A percentile compares a stretch with the other conserved stretches of the same genome.
These are phyloP conservation scores for Ptychobarbus kaznakovi DNA, from an alignment of 2,797 vertebrate species.

Conservation along the genomic window DNA sequence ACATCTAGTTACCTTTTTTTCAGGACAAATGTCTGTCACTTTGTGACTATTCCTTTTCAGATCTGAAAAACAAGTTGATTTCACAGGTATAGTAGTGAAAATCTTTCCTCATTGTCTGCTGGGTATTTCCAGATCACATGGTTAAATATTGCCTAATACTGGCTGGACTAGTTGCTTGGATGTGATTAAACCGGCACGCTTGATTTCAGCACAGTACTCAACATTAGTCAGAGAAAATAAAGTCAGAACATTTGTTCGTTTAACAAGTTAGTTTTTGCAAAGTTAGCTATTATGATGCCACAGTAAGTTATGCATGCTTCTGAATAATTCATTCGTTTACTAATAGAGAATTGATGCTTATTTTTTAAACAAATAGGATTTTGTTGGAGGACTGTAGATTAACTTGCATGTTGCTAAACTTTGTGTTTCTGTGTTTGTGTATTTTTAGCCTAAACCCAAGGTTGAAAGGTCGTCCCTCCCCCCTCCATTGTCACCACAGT, in stretches of 20 bases:
- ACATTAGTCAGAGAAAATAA: not conserved
- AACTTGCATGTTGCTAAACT: not conserved
- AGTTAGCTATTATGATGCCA: not conserved
- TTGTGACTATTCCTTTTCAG: not conserved
- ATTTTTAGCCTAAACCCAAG: not conserved
- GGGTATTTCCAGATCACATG: constrained; percentile 38
- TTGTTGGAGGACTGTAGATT: not conserved
- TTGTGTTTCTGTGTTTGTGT: not conserved
- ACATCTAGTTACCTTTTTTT: not conserved
- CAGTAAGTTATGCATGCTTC: not conserved
- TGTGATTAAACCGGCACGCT: constrained; percentile 32
- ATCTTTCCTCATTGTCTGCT: constrained; percentile 30
- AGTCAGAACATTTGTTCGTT: not conserved
- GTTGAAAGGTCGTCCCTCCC: not conserved
- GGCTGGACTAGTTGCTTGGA: constrained; percentile 51
- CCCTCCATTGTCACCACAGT: not conserved
- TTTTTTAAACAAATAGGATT: not conserved
- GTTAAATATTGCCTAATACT: constrained; percentile 65
- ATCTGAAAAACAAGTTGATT: constrained; percentile 37
- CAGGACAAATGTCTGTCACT: not conserved
- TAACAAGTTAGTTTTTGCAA: not conserved
- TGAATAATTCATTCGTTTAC: not conserved
- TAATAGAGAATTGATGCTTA: not conserved
- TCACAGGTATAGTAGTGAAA: constrained; percentile 22
- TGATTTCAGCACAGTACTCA: constrained; percentile 3